Conservation (phyloP, 2,888 invertebrate species). For the Acrocera orbiculus region DNA sequence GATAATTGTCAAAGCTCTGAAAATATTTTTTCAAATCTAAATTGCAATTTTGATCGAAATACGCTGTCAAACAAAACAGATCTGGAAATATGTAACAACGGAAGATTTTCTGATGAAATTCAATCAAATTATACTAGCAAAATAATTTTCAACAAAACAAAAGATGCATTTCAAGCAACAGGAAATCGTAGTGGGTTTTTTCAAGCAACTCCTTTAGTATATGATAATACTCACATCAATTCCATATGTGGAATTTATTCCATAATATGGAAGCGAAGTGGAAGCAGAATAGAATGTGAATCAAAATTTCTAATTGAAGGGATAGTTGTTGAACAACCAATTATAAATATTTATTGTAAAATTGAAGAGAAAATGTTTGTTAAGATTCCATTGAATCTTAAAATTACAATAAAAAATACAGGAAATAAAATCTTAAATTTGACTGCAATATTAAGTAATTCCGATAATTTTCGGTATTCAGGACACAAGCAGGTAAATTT, state of each 20-base stretch:
- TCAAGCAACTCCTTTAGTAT: conserved; percentile 13
- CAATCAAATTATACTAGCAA: too few species aligned
- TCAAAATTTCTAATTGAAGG: conserved; percentile 29
- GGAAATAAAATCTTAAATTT: conserved; percentile 27
- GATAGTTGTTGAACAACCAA: conserved; percentile 25
- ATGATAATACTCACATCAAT: conserved; percentile 12
- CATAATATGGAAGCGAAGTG: conserved; percentile 27
- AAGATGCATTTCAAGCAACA: conserved; percentile 27
- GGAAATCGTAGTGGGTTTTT: conserved; percentile 28
- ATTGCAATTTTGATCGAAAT: too few species aligned
- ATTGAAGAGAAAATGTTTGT: conserved; percentile 32
- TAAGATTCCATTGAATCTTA: conserved; percentile 29
- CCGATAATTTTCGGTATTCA: conserved; percentile 85
- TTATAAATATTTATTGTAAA: conserved; percentile 29
- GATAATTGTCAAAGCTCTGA: too few species aligned
- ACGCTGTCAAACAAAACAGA: too few species aligned
- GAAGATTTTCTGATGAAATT: too few species aligned
- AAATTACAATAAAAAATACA: conserved; percentile 28
- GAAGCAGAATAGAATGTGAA: conserved; percentile 26
- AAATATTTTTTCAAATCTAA: too few species aligned
- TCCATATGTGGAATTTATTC: conserved; percentile 28
- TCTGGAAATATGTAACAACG: too few species aligned
- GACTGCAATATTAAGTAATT: conserved; percentile 24
- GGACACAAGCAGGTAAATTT: conserved; percentile 68
- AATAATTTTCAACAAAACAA: conserved; percentile 23